Conservation (phyloP, 2,888 invertebrate genomes). For the Lissocephala sabroskyi region DNA sequence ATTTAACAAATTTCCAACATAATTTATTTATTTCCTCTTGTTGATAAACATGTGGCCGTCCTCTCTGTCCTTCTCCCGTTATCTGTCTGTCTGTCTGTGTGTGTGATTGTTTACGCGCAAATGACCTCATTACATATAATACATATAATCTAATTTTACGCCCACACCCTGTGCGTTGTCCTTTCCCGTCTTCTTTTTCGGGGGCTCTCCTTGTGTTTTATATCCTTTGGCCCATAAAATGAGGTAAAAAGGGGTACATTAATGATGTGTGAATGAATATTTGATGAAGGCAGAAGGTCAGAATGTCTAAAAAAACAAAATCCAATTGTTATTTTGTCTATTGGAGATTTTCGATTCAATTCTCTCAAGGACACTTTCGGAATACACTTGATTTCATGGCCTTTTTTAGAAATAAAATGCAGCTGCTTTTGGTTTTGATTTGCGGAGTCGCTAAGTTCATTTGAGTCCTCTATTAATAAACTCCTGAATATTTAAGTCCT, state of each 20-base stretch:
- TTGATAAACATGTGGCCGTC: constrained; percentile 48
- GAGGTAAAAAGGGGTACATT: no score
- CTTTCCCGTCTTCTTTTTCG: no score
- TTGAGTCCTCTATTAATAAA: no score
- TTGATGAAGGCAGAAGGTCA: no score
- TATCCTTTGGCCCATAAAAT: no score
- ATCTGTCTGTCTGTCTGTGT: constrained; percentile 14
- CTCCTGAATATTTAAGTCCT: no score
- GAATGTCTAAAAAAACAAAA: no score
- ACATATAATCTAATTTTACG: constrained; percentile 38
- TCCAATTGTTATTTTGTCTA: constrained; percentile 22
- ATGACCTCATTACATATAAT: constrained; percentile 53
- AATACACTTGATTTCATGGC: neutral
- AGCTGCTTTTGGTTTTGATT: no score
- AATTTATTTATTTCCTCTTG: constrained; percentile 55
- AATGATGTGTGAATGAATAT: no score
- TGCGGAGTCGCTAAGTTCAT: no score
- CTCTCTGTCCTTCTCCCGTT: neutral
- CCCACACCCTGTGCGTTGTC: neutral
- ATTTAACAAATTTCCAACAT: constrained; percentile 45
- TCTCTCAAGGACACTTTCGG: neutral
- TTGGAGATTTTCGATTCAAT: constrained; percentile 1
- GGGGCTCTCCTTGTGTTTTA: no score
- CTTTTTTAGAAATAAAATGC: no score
- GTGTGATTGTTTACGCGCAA: constrained; percentile 56